Conservation (phyloP, 2,113 vertebrate species). For the Papio anubis region DNA sequence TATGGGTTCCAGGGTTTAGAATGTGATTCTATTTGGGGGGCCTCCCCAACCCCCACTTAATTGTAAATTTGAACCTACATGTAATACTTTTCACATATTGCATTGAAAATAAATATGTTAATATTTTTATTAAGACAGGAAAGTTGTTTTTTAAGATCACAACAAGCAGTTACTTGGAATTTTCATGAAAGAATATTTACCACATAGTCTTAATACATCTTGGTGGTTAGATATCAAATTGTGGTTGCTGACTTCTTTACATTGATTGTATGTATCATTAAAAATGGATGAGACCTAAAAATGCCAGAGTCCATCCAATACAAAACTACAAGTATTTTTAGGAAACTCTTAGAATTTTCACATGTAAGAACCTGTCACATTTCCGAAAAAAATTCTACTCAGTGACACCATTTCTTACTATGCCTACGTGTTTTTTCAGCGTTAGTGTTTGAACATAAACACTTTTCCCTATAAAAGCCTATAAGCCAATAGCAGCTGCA, state of each 20-base stretch:
- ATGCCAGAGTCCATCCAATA: neutral
- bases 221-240: neutral
- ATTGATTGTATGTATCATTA: neutral
- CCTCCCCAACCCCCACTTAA: neutral
- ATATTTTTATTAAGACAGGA: neutral
- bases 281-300: neutral
- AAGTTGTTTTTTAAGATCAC: neutral
- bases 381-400: neutral
- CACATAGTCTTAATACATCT: neutral
- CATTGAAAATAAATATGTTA: constrained; percentile 8
- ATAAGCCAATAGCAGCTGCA: neutral
- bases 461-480: neutral
- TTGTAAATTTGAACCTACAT: neutral
- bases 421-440: neutral
- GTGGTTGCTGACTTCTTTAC: neutral
- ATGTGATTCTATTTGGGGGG: neutral
- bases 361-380: neutral
- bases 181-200: neutral
- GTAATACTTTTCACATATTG: neutral
- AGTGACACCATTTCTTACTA: neutral
- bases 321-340: neutral
- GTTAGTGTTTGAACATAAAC: neutral
- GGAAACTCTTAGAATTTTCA: neutral
- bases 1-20: neutral
- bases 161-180: neutral